Evolutionary conservation across 2,888 invertebrate genomes (phyloP).

Genomic region (Spatulosminthurus flaviceps): DNA sequence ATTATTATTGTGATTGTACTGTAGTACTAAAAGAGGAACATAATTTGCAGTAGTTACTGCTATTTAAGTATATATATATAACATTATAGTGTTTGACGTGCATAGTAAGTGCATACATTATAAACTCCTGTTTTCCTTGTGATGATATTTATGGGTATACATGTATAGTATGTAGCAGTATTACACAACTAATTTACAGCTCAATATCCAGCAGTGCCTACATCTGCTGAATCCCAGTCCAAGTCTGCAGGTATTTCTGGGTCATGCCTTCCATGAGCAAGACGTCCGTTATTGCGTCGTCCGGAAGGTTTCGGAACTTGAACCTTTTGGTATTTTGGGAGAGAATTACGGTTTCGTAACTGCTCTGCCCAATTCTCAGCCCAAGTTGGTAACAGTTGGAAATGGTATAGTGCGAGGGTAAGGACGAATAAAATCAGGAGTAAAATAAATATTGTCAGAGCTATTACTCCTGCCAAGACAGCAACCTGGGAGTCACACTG

Average conservation of each 20-base stretch:
- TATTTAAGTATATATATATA: background rate
- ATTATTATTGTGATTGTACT: conserved; percentile 6
- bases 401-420: conserved; percentile 55
- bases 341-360: conserved; percentile 49
- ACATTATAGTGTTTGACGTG: background rate
- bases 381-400: conserved; percentile 57
- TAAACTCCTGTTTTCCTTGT: too few species aligned
- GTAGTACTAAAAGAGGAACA: background rate
- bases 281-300: background rate
- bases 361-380: conserved; percentile 51
- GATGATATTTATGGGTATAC: too few species aligned
- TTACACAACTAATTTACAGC: background rate
- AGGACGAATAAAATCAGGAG: conserved; percentile 53
- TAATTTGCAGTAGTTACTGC: background rate
- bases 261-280: conserved; percentile 55
- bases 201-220: conserved; percentile 35
- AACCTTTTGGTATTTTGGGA: conserved; percentile 58
- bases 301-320: conserved; percentile 54
- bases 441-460: conserved; percentile 55
- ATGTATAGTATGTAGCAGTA: too few species aligned
- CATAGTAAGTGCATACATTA: too few species aligned
- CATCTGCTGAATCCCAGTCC: conserved; percentile 42
- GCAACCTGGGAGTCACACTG: conserved; percentile 58
- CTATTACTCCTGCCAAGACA: conserved; percentile 55
- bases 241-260: conserved; percentile 30